Evolutionary conservation across 2,888 invertebrate species (phyloP), one percentile per base, ranked within the genome.

Genomic region (Nesidiocoris tenuis): DNA sequence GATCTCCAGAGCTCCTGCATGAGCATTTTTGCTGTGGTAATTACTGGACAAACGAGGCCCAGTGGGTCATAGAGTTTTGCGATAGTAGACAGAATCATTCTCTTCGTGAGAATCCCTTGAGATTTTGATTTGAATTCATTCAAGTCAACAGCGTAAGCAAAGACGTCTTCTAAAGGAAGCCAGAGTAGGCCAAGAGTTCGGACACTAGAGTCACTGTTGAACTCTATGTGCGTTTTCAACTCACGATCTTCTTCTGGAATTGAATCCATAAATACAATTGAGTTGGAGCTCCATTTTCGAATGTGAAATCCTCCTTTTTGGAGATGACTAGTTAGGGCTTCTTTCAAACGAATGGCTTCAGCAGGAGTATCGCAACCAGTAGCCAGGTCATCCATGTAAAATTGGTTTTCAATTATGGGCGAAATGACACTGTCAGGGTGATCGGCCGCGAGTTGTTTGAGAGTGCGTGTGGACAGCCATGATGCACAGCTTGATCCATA

Each of bases 401-500:
- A 65, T n/a, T n/a, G n/a, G n/a, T n/a, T n/a, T n/a, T n/a, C n/a
- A n/a, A n/a, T n/a, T n/a, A n/a, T n/a, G n/a, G n/a, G n/a, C n/a
- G n/a, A n/a, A n/a, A n/a, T n/a, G n/a, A n/a, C n/a, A n/a, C n/a
- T n/a, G 18, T 65, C 61, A 9, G 1, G 19, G 1, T 2, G 3
- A 3, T 19, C 61, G 1, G 65, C 24, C 24, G 19, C 9, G 1
- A 65, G 18, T 16, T 17, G 1, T 2, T 65, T 65, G 1, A 65
- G 54, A 5, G n/a, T 17, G 12, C 23, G 65, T 5, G 65, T 39
- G 16, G 65, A 23, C 9, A 65, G 54, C 7, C 24, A 81, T 18
- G 81, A 79, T 3, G 79, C 80, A 21, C 76, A 67, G 22, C 78
- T 75, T 1, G 79, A 79, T 2, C 81, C 81, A 67, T 80, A 81